Evolutionary conservation across 2,888 invertebrate species (phyloP).

Genomic region (Hetaerina titia): DNA sequence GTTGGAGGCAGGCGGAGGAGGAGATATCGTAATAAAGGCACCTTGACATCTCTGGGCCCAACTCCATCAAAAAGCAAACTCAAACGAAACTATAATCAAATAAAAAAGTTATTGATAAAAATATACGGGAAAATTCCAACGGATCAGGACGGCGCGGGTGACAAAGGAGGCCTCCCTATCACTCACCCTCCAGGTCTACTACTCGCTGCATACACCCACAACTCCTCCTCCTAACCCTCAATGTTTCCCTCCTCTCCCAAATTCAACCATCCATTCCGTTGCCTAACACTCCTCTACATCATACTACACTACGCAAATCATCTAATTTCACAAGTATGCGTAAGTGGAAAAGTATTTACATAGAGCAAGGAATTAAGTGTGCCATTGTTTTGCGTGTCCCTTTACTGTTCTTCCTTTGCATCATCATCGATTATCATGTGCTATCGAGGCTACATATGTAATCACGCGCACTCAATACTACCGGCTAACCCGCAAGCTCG

Average conservation of each 20-base stretch:
- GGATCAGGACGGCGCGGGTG: conserved; percentile 45
- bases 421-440: neutral
- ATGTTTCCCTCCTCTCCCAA: neutral
- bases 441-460: neutral
- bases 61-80: conserved; percentile 56
- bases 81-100: conserved; percentile 54
- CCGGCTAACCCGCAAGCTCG: neutral
- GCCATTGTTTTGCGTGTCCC: neutral
- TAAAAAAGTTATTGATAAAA: conserved; percentile 53
- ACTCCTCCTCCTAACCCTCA: neutral
- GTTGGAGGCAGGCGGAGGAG: neutral
- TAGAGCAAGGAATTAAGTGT: neutral
- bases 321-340: neutral
- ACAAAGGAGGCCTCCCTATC: conserved; percentile 43
- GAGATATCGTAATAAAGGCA: conserved; percentile 47
- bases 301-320: neutral
- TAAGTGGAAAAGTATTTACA: too few species aligned
- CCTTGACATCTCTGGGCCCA: conserved; percentile 20
- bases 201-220: neutral
- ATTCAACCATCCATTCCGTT: neutral
- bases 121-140: conserved; percentile 34
- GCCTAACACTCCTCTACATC: neutral
- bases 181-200: neutral
- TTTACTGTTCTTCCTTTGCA: neutral
- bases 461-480: neutral